Base-by-base conservation (phyloP, 2,113 vertebrate genomes). In the Tursiops truncatus region DNA sequence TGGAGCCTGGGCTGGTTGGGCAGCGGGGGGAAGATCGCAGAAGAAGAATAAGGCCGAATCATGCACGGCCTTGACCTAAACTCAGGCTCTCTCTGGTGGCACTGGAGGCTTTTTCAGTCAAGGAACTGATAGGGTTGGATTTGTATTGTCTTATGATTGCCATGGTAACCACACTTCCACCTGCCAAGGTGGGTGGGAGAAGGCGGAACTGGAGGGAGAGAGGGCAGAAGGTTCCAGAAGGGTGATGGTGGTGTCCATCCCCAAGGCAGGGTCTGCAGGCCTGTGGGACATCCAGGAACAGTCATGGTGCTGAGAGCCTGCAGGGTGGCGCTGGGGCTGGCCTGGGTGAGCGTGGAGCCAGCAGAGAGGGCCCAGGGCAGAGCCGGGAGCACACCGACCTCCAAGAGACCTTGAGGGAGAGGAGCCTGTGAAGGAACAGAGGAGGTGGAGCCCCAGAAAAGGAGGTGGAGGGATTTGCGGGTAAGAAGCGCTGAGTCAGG, bases 1-100 rank as follows among this genome's bases (percentile, higher is more conserved):
- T 0, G 10, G 77, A 36, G 25, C 62, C 44, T 9, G n/a, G 38
- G 28, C 14, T 14, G 31, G 56, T 0, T 25, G 71, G 47, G 80
- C 21, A 2, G 8, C 2, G 2, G 31, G n/a, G 38, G 15, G 7
- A 3, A 23, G 13, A 12, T 1, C 15, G 17, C 1, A 5, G n/a
- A 26, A 1, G 20, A 21, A 11, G 6, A 65, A 0, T 33, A 50
- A 89, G 41, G 93, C 93, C 14, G 6, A 7, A 31, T 62, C 15
- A 11, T 4, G n/a, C 41, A 26, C 6, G 25, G 21, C 62, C 60
- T 25, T n/a, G 41, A 25, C 44, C 18, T 0, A 26, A 31, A 33
- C 70, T 58, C 62, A 26, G 23, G 70, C 81, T 77, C 7, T 41
- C 2, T 65, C 31, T 12, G 41, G 13, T 44, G 41, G 65, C 28